Evolutionary conservation across 1,140 invertebrate genomes (phyloP).

Genomic region (Pissodes strobi): DNA sequence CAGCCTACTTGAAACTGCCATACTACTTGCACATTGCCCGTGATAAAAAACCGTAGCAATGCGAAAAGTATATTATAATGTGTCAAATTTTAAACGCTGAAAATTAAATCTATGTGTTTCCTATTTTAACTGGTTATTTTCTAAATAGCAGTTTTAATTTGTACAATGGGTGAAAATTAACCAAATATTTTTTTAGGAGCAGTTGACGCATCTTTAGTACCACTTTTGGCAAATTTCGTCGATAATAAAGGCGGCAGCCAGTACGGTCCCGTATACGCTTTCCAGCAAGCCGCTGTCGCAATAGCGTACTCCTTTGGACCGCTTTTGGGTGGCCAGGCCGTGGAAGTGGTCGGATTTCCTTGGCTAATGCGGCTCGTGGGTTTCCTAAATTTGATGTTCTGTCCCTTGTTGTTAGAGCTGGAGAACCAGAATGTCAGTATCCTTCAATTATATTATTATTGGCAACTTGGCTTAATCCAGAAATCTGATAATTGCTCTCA

Average conservation of each 20-base stretch:
- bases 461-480: too few species aligned
- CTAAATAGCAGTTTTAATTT: too few species aligned
- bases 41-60: too few species aligned
- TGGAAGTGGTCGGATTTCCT: constrained; percentile 71
- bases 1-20: too few species aligned
- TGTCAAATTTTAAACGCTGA: too few species aligned
- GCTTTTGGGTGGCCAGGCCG: constrained; percentile 70
- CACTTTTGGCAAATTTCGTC: constrained; percentile 72
- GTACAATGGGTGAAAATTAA: too few species aligned
- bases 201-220: constrained; percentile 79
- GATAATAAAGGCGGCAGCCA: constrained; percentile 73
- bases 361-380: constrained; percentile 74
- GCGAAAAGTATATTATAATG: too few species aligned
- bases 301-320: constrained; percentile 78
- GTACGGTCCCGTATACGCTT: constrained; percentile 85
- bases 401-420: constrained; percentile 62
- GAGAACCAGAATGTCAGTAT: constrained; percentile 32
- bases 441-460: too few species aligned
- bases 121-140: too few species aligned
- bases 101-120: too few species aligned
- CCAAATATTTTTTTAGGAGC: constrained; percentile 51
- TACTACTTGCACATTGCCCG: too few species aligned
- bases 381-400: constrained; percentile 70
- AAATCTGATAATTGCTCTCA: too few species aligned
- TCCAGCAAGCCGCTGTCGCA: constrained; percentile 86